Base-by-base conservation (phyloP, 2,888 invertebrate species). In the Exocentrus adspersus region DNA sequence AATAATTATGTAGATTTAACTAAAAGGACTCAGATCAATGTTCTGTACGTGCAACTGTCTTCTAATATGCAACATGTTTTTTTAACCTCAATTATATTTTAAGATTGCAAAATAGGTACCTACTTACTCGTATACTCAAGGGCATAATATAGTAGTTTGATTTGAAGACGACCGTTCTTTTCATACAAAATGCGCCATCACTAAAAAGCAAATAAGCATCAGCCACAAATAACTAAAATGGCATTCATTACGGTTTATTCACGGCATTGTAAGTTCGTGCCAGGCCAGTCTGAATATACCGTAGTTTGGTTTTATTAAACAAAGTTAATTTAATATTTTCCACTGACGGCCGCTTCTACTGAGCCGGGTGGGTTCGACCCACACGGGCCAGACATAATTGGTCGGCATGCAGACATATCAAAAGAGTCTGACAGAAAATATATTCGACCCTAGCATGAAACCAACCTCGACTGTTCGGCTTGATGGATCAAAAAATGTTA, bases 331-430 rank as follows among this genome's bases (percentile, higher is more conserved):
- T 76, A 74, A 75, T 80, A 79, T 54, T 43, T 54, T 54, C 54
- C 54, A 72, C 74, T 76, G 75, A 76, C 72, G 76, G 74, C 65
- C 74, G 74, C 54, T 24, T 54, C 54, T 54, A 54, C 42, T 54
- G 54, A 54, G 54, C 72, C 78, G 75, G 78, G 77, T 77, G 77
- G 77, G 77, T 72, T 75, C 79, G 75, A 76, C 80, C 80, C 79
- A 81, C 81, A 78, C 79, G 76, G 76, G 74, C 76, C 78, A 75
- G 78, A 78, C 79, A 79, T 81, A 81, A 81, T 81, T 81, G 80
- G 80, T 80, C 81, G 81, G 81, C 81, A 77, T 75, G 74, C 78
- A 75, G 75, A 75, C 76, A 78, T 78, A 77, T 80, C 79, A 80
- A 79, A 37, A 79, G 78, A 72, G 24, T 54, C 74, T 72, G 73